These are phyloP conservation scores for Botia kubotai DNA, from an alignment of 2,797 vertebrate species.

Conservation along the genomic window DNA sequence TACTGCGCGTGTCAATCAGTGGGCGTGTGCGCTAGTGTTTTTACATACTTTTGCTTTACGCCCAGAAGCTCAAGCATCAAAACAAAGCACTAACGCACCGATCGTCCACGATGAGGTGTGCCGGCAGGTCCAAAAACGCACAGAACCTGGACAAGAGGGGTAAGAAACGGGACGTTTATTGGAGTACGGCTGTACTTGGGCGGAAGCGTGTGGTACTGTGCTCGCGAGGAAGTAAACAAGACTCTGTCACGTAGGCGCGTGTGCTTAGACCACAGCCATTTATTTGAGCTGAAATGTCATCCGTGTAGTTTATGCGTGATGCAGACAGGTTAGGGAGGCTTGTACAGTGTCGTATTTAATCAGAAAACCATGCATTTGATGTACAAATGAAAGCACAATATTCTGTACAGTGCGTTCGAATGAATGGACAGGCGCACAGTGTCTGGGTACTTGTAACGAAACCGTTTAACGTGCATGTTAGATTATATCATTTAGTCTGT, in stretches of 20 bases:
- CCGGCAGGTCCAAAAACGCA: slow-evolving; percentile 69
- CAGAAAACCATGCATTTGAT: not conserved
- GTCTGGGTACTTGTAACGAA: too few relatives aligned
- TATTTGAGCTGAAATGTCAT: too few relatives aligned
- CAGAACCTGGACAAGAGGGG: slow-evolving; percentile 69
- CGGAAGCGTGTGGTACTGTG: slow-evolving; percentile 30
- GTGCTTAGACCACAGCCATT: not conserved
- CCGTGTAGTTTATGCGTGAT: not conserved
- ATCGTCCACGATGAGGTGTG: slow-evolving; percentile 79
- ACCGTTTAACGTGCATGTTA: too few relatives aligned
- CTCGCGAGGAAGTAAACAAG: slow-evolving; percentile 74
- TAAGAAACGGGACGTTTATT: slow-evolving; percentile 64
- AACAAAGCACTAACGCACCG: slow-evolving; percentile 33
- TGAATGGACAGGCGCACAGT: slow-evolving; percentile 52
- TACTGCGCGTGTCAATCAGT: slow-evolving; percentile 30
- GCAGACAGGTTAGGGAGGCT: not conserved
- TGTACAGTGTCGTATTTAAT: not conserved
- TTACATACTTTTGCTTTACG: slow-evolving; percentile 38
- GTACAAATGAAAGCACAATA: too few relatives aligned
- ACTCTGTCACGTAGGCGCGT: not conserved
- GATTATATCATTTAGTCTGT: too few relatives aligned
- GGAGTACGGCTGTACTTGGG: slow-evolving; percentile 6
- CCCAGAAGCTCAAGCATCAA: slow-evolving; percentile 61
- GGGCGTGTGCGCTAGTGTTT: slow-evolving; percentile 41
- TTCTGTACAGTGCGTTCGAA: slow-evolving; percentile 17